Evolutionary conservation across 2,113 vertebrate species (phyloP), one percentile per base, ranked within the genome.

Genomic region (Rousettus leschenaultii): DNA sequence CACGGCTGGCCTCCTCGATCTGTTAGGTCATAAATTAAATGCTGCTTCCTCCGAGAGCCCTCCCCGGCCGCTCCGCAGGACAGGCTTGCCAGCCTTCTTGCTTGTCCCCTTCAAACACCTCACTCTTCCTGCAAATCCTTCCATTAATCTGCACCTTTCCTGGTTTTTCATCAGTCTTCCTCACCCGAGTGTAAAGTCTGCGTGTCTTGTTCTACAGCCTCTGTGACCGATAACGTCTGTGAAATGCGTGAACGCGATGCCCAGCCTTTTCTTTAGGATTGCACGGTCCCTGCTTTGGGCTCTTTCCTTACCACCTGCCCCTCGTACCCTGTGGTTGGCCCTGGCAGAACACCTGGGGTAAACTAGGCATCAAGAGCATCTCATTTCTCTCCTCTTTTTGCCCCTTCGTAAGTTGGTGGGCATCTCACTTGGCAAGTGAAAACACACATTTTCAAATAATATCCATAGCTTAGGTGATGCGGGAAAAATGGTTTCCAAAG

Each of bases 141-240:
- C 40, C 63, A 30, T 18, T 4, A 5, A 10, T 6, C 3, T 6
- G 45, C 3, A 2, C 12, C 35, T 59, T 87, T 24, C 3, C 33
- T 57, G 6, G 18, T 1, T 63, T n/a, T 21, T 1, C 30, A 16
- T 24, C 48, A 4, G 15, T 12, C 5, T 51, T 33, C 38, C 15
- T 57, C 7, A 0, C 26, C 3, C 1, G 22, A 28, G 3, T 1
- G 14, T 21, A 16, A 55, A 38, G 18, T 2, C 55, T 1, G 0
- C 0, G 14, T 0, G 5, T 1, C 78, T 66, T 15, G 6, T 43
- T 38, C 65, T 24, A 5, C 2, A 9, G 26, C 59, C 19, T n/a
- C 5, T 7, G 0, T 3, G 66, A 28, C 12, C 1, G 19, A 14
- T 3, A 4, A 2, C 18, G 0, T 24, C 6, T 53, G 55, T 2